Evolutionary conservation across 2,888 invertebrate species (phyloP), one percentile per base, ranked within the genome.

Genomic region (Aphodius sticticus): DNA sequence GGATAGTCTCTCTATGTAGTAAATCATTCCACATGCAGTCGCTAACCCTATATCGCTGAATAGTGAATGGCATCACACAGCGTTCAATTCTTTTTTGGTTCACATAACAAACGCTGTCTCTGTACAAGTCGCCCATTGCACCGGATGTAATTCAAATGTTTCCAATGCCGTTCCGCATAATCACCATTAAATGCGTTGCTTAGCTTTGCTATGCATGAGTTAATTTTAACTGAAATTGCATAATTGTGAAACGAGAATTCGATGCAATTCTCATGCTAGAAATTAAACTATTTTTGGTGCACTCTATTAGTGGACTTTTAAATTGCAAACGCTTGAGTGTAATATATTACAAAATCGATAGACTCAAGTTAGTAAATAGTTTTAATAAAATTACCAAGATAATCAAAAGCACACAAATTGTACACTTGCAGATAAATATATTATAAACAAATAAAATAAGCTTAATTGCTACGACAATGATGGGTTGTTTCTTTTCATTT

Each of bases 21-120:
- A 53, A 53, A 3, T 53, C 53, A 12, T 53, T 53, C 12, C 7
- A 53, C 53, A 53, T 53, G 53, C 53, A 53, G 53, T 53, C 53
- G 53, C 53, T 53, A 53, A 53, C 53, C 53, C 53, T 12, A 53
- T 53, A 53, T 9, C 53, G 53, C 53, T 53, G 53, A 53, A 53
- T 53, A 53, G 53, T 53, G 53, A 53, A 53, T 53, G 53, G 9
- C 12, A 53, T 53, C 53, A 53, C 12, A 12, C 53, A 53, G 53
- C 53, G 53, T 53, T 53, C 53, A 53, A 53, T 53, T 53, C 53
- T 53, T 53, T 53, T 53, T 53, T 53, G 53, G 53, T 53, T 53
- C 53, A 53, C 53, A 53, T 5, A 53, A 5, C 53, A 53, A 53
- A 53, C 1, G 9, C 53, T 53, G 9, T 53, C 53, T 53, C 53